phyloP scores from a whole-genome alignment of 2,888 invertebrate species.

The Parthenolecanium corni region DNA sequence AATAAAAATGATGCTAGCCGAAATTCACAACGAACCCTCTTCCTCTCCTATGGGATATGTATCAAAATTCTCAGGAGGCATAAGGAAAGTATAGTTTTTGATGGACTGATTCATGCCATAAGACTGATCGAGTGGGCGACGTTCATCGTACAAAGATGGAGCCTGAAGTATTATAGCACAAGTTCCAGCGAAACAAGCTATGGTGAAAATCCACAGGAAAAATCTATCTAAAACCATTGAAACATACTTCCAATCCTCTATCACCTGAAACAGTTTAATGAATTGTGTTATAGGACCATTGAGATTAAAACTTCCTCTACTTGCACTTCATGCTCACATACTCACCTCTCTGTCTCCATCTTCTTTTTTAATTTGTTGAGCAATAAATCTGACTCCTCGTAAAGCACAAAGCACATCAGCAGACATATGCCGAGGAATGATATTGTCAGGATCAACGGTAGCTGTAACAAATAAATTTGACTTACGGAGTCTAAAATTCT shows the following conservation, averaged over 20 bases:
- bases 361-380: slow-evolving; percentile 92
- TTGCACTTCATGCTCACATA: slow-evolving; percentile 33
- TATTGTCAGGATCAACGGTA: slow-evolving; percentile 62
- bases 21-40: too few species aligned
- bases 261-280: too few species aligned
- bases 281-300: not conserved
- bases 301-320: not conserved
- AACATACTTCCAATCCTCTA: slow-evolving; percentile 97
- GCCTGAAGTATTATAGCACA: slow-evolving; percentile 87
- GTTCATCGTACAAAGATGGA: slow-evolving; percentile 80
- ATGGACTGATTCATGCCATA: not conserved
- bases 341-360: slow-evolving; percentile 90
- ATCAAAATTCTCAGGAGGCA: not conserved
- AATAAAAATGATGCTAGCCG: too few species aligned
- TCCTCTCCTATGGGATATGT: too few species aligned
- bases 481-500: too few species aligned
- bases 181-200: slow-evolving; percentile 85
- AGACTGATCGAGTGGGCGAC: slow-evolving; percentile 54
- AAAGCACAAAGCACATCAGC: slow-evolving; percentile 83
- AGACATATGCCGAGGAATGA: slow-evolving; percentile 66
- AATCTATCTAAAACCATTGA: slow-evolving; percentile 94
- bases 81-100: not conserved
- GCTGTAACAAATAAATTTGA: slow-evolving; percentile 30
- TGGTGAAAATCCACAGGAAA: slow-evolving; percentile 92
- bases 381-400: slow-evolving; percentile 90